Evolutionary conservation across 2,113 vertebrate genomes (phyloP).

Genomic region (Macquaria australasica): DNA sequence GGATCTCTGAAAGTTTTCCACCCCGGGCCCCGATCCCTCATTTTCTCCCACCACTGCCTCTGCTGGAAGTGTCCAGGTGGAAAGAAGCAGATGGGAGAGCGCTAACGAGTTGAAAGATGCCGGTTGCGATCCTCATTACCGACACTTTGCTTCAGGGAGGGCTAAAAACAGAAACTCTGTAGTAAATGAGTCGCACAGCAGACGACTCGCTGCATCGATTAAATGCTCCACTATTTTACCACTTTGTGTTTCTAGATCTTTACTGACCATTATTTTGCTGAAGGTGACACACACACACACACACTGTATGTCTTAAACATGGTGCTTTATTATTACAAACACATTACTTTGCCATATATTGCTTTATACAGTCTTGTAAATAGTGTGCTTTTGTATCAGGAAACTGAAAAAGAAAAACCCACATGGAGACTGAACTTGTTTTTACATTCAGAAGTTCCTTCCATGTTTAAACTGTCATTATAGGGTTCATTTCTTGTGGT

Average conservation of each 20-base stretch:
- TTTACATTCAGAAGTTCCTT: constrained; percentile 73
- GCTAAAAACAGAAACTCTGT: constrained; percentile 62
- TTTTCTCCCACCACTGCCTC: constrained; percentile 34
- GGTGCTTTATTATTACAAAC: constrained; percentile 82
- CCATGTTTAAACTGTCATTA: constrained; percentile 33
- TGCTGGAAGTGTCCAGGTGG: constrained; percentile 70
- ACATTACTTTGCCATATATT: constrained; percentile 74
- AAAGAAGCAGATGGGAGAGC: constrained; percentile 76
- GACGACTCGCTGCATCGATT: constrained; percentile 23
- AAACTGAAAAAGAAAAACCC: constrained; percentile 39
- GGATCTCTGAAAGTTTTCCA: constrained; percentile 30
- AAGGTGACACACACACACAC: background rate
- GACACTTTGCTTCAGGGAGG: constrained; percentile 60
- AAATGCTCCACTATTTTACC: constrained; percentile 19
- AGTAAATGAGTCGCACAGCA: constrained; percentile 38
- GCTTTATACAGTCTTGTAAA: constrained; percentile 73
- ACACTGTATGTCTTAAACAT: constrained; percentile 46
- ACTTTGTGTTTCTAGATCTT: background rate
- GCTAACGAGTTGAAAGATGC: constrained; percentile 64
- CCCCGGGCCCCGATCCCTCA: constrained; percentile 44
- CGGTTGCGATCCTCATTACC: constrained; percentile 62
- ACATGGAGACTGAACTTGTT: constrained; percentile 53
- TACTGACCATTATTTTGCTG: background rate
- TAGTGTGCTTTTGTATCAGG: constrained; percentile 64
- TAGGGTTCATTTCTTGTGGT: constrained; percentile 10